These are phyloP conservation scores for Eueremaeus valkanovi DNA, from an alignment of 2,888 invertebrate species.

Conservation along the genomic window DNA sequence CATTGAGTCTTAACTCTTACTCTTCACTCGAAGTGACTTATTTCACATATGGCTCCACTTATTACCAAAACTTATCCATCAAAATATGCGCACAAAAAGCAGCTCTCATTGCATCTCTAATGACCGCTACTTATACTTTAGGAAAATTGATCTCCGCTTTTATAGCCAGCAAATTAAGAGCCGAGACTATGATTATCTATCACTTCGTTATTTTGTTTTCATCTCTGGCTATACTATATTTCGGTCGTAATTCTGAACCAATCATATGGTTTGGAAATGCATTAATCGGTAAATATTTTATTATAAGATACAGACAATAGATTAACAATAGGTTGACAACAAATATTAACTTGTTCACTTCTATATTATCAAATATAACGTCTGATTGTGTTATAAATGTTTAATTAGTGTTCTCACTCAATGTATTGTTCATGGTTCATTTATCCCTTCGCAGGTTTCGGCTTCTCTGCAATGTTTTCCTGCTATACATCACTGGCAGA, in stretches of 20 bases:
- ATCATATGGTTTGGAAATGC: neutral
- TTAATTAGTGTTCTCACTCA: neutral
- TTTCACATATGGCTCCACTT: neutral
- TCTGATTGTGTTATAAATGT: no score
- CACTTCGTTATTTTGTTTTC: neutral
- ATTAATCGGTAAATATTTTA: neutral
- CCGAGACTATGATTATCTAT: neutral
- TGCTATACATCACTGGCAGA: neutral
- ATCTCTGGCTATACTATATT: neutral
- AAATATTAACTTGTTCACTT: neutral
- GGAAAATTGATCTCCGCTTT: neutral
- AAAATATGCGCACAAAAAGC: neutral
- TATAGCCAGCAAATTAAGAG: neutral
- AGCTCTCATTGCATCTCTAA: neutral
- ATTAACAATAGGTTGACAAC: neutral
- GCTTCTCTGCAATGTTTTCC: neutral
- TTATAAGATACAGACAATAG: no score
- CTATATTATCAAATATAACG: neutral
- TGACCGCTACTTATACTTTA: neutral
- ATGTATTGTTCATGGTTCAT: no score
- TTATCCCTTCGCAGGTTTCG: neutral
- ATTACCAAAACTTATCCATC: neutral
- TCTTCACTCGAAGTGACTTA: neutral
- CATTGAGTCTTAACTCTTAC: neutral
- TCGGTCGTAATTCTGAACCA: neutral